These are phyloP conservation scores for Plemyria rubiginata DNA, from an alignment of 2,888 invertebrate genomes.

Conservation along the genomic window DNA sequence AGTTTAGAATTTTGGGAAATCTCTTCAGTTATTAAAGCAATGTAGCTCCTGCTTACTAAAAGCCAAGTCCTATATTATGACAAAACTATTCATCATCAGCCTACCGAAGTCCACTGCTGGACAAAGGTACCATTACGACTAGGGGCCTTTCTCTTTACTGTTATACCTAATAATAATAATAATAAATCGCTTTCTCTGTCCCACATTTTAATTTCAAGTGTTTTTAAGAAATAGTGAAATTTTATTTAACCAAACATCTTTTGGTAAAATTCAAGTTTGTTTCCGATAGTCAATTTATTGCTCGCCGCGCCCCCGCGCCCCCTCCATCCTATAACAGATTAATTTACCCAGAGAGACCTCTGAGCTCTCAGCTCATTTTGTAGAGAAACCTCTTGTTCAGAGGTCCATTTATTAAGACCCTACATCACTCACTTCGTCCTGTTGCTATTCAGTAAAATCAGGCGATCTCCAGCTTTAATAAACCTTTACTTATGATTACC, in stretches of 20 bases:
- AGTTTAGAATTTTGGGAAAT: no score
- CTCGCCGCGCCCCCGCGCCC: conserved; percentile 1
- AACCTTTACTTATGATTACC: not conserved
- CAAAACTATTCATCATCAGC: no score
- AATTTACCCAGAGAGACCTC: conserved; percentile 38
- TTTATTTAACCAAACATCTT: not conserved
- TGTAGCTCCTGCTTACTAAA: no score
- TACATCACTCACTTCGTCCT: conserved; percentile 40
- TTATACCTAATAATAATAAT: no score
- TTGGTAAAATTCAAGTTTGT: not conserved
- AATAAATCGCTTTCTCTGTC: no score
- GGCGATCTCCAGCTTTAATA: not conserved
- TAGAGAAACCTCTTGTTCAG: conserved; percentile 35
- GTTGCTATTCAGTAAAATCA: conserved; percentile 21
- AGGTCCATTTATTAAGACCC: conserved; percentile 42
- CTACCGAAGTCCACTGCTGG: no score
- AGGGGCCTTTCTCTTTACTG: no score
- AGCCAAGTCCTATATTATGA: no score
- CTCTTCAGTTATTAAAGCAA: no score
- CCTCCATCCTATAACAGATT: conserved; percentile 36
- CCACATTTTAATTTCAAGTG: no score
- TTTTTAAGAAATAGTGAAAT: not conserved
- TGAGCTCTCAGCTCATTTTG: conserved; percentile 41
- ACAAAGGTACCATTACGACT: no score
- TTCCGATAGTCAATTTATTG: not conserved